Conservation (phyloP, 1,140 invertebrate genomes). For the Harlomillsia oculata region DNA sequence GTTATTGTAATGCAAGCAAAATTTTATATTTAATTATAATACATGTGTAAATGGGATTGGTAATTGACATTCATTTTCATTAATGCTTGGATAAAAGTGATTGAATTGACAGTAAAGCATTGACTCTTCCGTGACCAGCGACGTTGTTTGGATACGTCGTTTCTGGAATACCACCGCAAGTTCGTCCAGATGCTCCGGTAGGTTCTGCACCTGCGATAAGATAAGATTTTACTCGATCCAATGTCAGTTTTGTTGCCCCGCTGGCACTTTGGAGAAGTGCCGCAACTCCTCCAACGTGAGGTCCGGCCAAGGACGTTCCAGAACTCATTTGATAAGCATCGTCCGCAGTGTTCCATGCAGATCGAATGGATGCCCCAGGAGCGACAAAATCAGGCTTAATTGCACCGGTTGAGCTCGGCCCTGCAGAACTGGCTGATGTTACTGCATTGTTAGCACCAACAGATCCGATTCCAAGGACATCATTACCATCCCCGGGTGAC, state of each 20-base stretch:
- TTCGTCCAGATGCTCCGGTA: too few relatives aligned
- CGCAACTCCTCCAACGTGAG: slow-evolving; percentile 1
- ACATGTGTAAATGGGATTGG: too few relatives aligned
- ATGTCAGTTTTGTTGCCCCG: background rate
- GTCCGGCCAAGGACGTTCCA: slow-evolving; percentile 13
- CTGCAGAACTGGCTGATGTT: background rate
- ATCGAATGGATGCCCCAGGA: background rate
- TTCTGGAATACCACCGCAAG: too few relatives aligned
- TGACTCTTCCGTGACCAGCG: too few relatives aligned
- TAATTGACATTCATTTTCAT: too few relatives aligned
- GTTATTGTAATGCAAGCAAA: too few relatives aligned
- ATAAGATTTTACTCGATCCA: background rate
- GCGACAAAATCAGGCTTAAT: slow-evolving; percentile 1
- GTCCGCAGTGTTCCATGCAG: slow-evolving; percentile 5
- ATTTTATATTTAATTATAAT: too few relatives aligned
- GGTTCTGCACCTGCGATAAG: too few relatives aligned
- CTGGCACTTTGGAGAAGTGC: background rate
- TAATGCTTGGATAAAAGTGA: too few relatives aligned
- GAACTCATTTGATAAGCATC: slow-evolving; percentile 2
- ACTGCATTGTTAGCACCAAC: background rate
- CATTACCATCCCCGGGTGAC: slow-evolving; percentile 7
- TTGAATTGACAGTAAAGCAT: too few relatives aligned
- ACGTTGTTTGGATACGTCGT: too few relatives aligned
- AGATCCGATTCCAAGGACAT: slow-evolving; percentile 1
- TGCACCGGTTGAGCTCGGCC: background rate